Percentiles rank a stretch among this genome's conserved stretches.
Evolutionary conservation across 2,797 vertebrate species (phyloP).

Genomic region (Gymnoscopelus microlampas): DNA sequence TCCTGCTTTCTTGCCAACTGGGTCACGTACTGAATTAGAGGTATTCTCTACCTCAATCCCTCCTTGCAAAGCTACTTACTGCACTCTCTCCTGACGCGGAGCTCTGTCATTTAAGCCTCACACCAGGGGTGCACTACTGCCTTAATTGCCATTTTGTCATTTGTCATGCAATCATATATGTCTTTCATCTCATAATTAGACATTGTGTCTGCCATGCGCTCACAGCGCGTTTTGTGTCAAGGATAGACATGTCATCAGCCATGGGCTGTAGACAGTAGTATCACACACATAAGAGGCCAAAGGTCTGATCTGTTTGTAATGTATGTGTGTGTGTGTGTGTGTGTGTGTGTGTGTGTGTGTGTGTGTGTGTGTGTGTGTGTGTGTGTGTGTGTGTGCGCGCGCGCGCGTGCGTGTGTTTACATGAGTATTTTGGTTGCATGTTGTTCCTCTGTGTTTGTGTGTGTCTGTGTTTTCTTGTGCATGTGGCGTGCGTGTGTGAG

Average conservation of each 20-base stretch:
- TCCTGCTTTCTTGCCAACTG: slow-evolving; percentile 79
- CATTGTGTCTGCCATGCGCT: neutral
- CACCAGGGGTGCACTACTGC: slow-evolving; percentile 7
- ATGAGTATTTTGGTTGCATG: neutral
- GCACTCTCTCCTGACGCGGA: slow-evolving; percentile 35
- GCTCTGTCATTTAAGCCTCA: too few species aligned
- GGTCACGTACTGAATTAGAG: slow-evolving; percentile 68
- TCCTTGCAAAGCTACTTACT: slow-evolving; percentile 36
- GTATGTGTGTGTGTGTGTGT: slow-evolving; percentile 23
- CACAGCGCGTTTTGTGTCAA: neutral
- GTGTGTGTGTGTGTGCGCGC: slow-evolving; percentile 21
- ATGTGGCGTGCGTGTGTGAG: slow-evolving; percentile 70
- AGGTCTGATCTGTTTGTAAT: slow-evolving; percentile 58
- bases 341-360: neutral
- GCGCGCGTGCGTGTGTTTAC: slow-evolving; percentile 14
- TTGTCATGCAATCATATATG: neutral
- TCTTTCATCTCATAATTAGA: neutral
- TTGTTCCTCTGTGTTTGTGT: slow-evolving; percentile 11
- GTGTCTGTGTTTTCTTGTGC: slow-evolving; percentile 43
- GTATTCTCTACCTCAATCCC: slow-evolving; percentile 44
- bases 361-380: slow-evolving; percentile 14
- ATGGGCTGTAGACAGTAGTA: too few species aligned
- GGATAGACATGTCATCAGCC: slow-evolving; percentile 1
- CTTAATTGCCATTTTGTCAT: slow-evolving; percentile 9
- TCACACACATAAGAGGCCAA: slow-evolving; percentile 19